Evolutionary conservation across 2,888 invertebrate genomes (phyloP), one percentile per base, ranked within the genome.

Genomic region (Plagiodera versicolora): DNA sequence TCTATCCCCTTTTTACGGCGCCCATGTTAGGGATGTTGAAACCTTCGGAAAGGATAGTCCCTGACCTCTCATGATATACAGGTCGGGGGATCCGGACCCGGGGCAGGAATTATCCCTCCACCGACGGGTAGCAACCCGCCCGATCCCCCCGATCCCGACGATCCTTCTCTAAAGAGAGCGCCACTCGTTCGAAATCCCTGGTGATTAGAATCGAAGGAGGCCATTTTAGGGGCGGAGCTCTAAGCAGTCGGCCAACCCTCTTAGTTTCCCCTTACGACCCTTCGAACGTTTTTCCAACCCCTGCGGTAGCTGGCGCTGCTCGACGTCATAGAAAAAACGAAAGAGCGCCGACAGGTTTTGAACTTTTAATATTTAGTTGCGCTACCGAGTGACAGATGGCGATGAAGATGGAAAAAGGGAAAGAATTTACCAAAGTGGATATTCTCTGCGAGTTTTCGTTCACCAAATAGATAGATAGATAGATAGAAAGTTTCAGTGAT

Each of bases 141-240:
- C 44, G 44, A 60, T n/a, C n/a, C n/a, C 24, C 24, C 56, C 59
- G 58, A 66, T 64, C 64, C 62, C 63, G 65, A 39, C 70, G 70
- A 70, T 72, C 71, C 69, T 71, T 70, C 70, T 72, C 70, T 69
- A 63, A 61, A 61, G 58, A 59, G 58, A 49, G 47, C 52, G 16
- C 56, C 45, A 61, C 54, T 55, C 61, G 64, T 67, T 70, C 64
- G 69, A 72, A 73, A 74, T 77, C 79, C 78, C 78, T 77, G 75
- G 77, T 71, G 78, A 78, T 77, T 75, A 76, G 74, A 70, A 75
- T 77, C 75, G 73, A 77, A 77, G 79, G 80, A 79, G 75, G 80
- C 80, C 80, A 80, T 80, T 78, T 79, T 79, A 76, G 73, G 73
- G 80, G 80, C 78, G 80, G 80, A 75, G 79, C 75, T 73, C 61